A percentile compares a stretch with the other conserved stretches of the same genome.
Conservation (phyloP, 1,140 invertebrate species). For the Episyrphus balteatus region DNA sequence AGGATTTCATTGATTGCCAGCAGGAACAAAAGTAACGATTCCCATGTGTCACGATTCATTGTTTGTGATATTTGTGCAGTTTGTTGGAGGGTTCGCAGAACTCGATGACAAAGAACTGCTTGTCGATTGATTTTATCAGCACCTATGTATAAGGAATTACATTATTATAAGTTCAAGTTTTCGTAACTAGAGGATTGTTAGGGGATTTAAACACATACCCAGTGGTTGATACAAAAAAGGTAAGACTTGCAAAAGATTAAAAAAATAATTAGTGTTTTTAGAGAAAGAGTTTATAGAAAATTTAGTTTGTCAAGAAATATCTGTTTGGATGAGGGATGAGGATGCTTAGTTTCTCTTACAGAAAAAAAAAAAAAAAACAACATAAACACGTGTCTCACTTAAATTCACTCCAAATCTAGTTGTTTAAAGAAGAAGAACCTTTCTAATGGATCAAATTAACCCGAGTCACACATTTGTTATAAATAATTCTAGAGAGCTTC, state of each 20-base stretch:
- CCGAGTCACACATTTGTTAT: no score
- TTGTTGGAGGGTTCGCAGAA: conserved; percentile 77
- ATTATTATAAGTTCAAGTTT: not conserved
- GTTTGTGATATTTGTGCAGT: conserved; percentile 69
- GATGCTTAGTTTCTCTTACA: no score
- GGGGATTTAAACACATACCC: conserved; percentile 46
- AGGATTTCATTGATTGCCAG: conserved; percentile 87
- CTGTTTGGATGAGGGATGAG: no score
- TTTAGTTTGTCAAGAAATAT: no score
- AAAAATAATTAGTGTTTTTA: not conserved
- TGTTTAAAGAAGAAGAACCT: no score
- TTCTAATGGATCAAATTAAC: no score
- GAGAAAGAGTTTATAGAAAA: not conserved
- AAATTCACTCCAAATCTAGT: no score
- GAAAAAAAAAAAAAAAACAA: no score
- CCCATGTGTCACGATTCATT: conserved; percentile 83
- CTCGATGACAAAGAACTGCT: conserved; percentile 89
- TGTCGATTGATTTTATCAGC: conserved; percentile 84
- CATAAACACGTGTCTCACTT: no score
- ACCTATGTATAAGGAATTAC: conserved; percentile 47
- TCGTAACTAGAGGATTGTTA: not conserved
- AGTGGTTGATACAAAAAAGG: conserved; percentile 78
- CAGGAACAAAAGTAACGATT: conserved; percentile 77
- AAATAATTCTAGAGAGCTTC: no score
- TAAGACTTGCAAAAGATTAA: conserved; percentile 54